Evolutionary conservation across 1,140 invertebrate species (phyloP).

Genomic region (Halictus rubicundus): DNA sequence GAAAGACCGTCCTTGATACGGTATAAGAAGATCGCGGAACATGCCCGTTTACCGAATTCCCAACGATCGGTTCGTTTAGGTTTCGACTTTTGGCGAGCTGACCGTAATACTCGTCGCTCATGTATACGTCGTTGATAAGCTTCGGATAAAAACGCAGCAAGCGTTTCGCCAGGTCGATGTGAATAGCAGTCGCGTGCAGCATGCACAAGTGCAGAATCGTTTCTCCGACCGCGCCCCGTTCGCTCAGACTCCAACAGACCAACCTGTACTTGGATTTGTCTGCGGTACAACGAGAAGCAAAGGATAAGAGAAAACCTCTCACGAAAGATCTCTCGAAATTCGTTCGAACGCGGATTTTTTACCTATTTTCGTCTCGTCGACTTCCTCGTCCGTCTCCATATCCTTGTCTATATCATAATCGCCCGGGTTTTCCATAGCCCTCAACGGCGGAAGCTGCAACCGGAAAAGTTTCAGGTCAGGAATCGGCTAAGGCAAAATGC

Average conservation of each 20-base stretch:
- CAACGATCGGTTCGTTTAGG: neutral
- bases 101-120: slow-evolving; percentile 98
- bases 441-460: slow-evolving; percentile 85
- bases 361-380: slow-evolving; percentile 77
- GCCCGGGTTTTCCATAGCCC: slow-evolving; percentile 89
- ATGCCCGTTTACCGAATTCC: too few relatives aligned
- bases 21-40: too few relatives aligned
- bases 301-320: too few relatives aligned
- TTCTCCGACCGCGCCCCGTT: slow-evolving; percentile 97
- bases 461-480: neutral
- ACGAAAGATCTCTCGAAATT: too few relatives aligned
- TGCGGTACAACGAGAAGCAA: slow-evolving; percentile 58
- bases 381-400: slow-evolving; percentile 72
- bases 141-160: slow-evolving; percentile 95
- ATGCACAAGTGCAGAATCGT: slow-evolving; percentile 96
- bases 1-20: too few relatives aligned
- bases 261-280: slow-evolving; percentile 88
- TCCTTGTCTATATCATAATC: slow-evolving; percentile 91
- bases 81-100: slow-evolving; percentile 48
- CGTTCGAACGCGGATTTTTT: neutral
- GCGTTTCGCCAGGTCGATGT: slow-evolving; percentile 95
- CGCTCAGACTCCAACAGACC: slow-evolving; percentile 95
- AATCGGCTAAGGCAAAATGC: too few relatives aligned
- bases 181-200: slow-evolving; percentile 93
- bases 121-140: slow-evolving; percentile 97